Evolutionary conservation across 2,888 invertebrate species (phyloP).

Genomic region (Limnephilus rhombicus): DNA sequence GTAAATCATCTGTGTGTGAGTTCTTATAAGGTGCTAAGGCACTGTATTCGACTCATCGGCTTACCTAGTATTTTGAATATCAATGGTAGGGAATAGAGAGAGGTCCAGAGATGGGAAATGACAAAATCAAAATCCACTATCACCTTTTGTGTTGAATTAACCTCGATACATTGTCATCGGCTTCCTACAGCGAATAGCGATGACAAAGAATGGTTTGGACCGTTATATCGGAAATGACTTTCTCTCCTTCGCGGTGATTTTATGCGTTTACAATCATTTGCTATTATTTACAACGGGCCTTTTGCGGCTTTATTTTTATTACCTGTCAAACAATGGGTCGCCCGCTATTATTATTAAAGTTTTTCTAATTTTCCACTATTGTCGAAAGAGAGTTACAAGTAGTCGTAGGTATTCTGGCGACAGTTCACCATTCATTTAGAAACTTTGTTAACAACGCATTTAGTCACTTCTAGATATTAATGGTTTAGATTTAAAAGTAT

Average conservation of each 20-base stretch:
- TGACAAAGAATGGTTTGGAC: slow-evolving; percentile 5
- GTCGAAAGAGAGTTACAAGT: not conserved
- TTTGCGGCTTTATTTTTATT: slow-evolving; percentile 15
- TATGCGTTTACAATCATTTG: slow-evolving; percentile 22
- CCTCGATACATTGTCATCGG: slow-evolving; percentile 30
- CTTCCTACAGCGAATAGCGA: not conserved
- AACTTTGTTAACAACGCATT: too few relatives aligned
- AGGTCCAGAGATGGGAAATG: not conserved
- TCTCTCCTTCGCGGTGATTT: slow-evolving; percentile 37
- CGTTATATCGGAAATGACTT: slow-evolving; percentile 24
- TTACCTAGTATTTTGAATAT: not conserved
- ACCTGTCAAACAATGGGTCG: not conserved
- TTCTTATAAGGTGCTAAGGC: too few relatives aligned
- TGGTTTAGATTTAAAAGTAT: too few relatives aligned
- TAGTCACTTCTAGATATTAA: too few relatives aligned
- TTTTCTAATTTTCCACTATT: too few relatives aligned
- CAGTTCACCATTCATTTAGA: too few relatives aligned
- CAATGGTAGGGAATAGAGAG: not conserved
- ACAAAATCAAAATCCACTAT: not conserved
- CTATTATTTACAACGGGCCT: not conserved
- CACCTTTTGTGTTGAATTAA: not conserved
- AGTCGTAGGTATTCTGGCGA: not conserved
- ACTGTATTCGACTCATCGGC: not conserved
- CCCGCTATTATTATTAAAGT: too few relatives aligned
- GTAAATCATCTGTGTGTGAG: too few relatives aligned